Conservation (phyloP, 2,888 invertebrate genomes). For the Catonia carolina region DNA sequence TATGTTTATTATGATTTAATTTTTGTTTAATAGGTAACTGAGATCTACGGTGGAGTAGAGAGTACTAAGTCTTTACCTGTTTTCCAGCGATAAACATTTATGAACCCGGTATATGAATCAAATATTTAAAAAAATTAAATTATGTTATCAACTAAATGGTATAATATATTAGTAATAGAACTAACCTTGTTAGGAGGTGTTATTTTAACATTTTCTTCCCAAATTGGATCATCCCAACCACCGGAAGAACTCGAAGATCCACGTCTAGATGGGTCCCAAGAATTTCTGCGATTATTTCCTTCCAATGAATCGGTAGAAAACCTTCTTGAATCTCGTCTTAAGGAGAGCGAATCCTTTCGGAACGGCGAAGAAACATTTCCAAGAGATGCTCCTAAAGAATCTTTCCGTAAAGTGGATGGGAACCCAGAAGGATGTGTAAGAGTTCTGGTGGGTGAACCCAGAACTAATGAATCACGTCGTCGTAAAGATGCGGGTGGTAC, state of each 20-base stretch:
- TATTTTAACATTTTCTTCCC: slow-evolving; percentile 47
- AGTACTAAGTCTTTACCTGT: too few species aligned
- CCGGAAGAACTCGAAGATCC: slow-evolving; percentile 55
- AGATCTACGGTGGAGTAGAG: too few species aligned
- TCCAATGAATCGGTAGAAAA: slow-evolving; percentile 67
- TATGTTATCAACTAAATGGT: too few species aligned
- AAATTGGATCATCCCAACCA: slow-evolving; percentile 53
- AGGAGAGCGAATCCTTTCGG: slow-evolving; percentile 37
- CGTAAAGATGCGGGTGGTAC: slow-evolving; percentile 41
- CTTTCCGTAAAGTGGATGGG: slow-evolving; percentile 48
- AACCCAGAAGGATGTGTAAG: slow-evolving; percentile 65
- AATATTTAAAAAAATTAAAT: too few species aligned
- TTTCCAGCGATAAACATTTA: too few species aligned
- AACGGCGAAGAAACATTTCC: slow-evolving; percentile 43
- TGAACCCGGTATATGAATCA: too few species aligned
- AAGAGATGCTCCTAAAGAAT: slow-evolving; percentile 17
- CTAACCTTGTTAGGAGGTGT: slow-evolving; percentile 1
- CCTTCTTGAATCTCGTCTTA: slow-evolving; percentile 45
- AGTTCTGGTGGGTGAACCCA: slow-evolving; percentile 29
- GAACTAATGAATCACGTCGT: slow-evolving; percentile 49
- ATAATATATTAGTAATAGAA: too few species aligned
- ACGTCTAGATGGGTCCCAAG: slow-evolving; percentile 61
- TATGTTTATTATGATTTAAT: too few species aligned
- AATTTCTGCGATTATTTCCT: slow-evolving; percentile 52
- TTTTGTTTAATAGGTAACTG: too few species aligned